A percentile compares a stretch with the other conserved stretches of the same genome.
Evolutionary conservation across 2,113 vertebrate species (phyloP).

Genomic region (Coptodon rendalli): DNA sequence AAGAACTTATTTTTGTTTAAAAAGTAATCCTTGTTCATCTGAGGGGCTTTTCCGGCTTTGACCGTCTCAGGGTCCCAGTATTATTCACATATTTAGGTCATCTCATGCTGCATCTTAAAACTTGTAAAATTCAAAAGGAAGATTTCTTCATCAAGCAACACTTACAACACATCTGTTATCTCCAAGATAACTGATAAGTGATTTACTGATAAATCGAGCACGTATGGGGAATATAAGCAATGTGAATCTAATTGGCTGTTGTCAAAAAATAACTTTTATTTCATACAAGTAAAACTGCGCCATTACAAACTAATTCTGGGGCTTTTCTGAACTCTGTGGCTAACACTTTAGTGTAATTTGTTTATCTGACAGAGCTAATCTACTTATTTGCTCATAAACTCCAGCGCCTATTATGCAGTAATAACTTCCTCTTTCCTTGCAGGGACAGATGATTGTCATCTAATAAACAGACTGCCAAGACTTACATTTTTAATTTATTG

Average conservation of each 20-base stretch:
- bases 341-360: conserved; percentile 56
- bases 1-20: background rate
- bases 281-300: background rate
- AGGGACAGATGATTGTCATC: conserved; percentile 36
- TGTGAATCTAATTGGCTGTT: background rate
- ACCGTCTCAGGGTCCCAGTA: background rate
- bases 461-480: conserved; percentile 24
- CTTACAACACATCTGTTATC: background rate
- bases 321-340: conserved; percentile 17
- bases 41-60: background rate
- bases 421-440: conserved; percentile 61
- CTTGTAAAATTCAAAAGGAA: background rate
- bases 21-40: background rate
- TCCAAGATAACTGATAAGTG: background rate
- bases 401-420: conserved; percentile 46
- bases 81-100: background rate
- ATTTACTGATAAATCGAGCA: background rate
- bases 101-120: background rate
- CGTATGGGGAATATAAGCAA: background rate
- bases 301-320: background rate
- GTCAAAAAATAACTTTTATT: background rate
- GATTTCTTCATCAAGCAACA: background rate
- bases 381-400: conserved; percentile 43
- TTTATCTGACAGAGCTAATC: conserved; percentile 59
- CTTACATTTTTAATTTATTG: background rate